These are phyloP conservation scores for Apis florea DNA, from an alignment of 1,140 invertebrate genomes.

Conservation along the genomic window DNA sequence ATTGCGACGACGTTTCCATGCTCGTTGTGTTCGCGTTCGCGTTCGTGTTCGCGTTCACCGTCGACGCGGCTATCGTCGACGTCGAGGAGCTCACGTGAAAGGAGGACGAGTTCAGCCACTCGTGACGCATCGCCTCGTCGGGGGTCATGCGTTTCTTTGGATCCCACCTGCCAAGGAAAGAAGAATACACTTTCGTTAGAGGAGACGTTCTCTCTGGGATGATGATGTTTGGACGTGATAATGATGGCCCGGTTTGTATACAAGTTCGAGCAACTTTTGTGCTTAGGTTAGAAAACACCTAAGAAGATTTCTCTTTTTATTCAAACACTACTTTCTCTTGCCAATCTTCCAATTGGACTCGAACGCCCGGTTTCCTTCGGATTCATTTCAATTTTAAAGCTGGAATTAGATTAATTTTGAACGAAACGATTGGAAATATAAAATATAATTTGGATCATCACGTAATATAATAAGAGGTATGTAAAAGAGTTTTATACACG, in stretches of 20 bases:
- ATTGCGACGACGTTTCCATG: conserved; percentile 70
- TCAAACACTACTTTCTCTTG: neutral
- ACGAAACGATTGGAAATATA: no score
- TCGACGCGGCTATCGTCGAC: conserved; percentile 72
- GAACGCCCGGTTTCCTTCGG: no score
- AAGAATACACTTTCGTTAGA: neutral
- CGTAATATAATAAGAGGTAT: no score
- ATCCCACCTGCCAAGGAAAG: conserved; percentile 90
- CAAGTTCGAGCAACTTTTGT: neutral
- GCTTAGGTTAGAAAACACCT: neutral
- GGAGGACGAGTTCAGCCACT: conserved; percentile 83
- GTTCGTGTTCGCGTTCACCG: conserved; percentile 52
- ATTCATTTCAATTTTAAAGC: no score
- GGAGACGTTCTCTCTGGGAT: no score
- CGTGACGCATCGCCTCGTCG: conserved; percentile 90
- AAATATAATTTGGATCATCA: no score
- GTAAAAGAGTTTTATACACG: neutral
- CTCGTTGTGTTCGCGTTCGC: conserved; percentile 53
- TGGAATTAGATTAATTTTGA: no score
- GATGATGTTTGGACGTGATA: neutral
- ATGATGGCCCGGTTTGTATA: neutral
- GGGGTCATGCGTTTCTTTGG: conserved; percentile 95
- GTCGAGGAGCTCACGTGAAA: conserved; percentile 70
- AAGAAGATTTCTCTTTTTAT: neutral
- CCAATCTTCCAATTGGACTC: no score